Evolutionary conservation across 2,888 invertebrate genomes (phyloP), one percentile per base, ranked within the genome.

Genomic region (Chaetogeoica ovagalla): DNA sequence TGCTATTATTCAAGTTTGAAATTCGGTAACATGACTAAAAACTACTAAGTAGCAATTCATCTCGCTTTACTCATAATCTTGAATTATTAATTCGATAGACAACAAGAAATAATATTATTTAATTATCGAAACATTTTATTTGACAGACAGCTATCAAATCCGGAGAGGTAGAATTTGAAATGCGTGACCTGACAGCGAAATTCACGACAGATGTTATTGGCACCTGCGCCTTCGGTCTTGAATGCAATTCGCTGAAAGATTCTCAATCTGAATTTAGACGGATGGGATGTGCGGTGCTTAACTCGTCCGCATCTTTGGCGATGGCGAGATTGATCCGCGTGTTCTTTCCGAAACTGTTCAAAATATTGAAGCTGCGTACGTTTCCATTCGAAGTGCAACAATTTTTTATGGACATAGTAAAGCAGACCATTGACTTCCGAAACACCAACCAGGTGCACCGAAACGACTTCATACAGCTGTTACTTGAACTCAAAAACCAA

Each of bases 141-240:
- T 70, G 60, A 43, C 52, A 76, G 69, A 37, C 23, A 70, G 70
- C 82, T 48, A 81, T 81, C 63, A 69, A 81, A 9, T 59, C 52
- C 19, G 71, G 52, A 17, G 81, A 82, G 65, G 82, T 82, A n/a
- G 82, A 83, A 15, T 79, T 87, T n/a, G 87, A 88, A 82, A 85
- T 87, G 66, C 86, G 87, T 72, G 87, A 87, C 77, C 76, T 86
- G 81, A 87, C 86, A 77, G 85, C 87, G 4, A 87, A 87, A 81
- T 88, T 87, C 83, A 87, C 87, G n/a, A 87, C 88, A 82, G 88
- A 88, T 84, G 87, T 88, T 2, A 88, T 88, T 68, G 88, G 88
- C 21, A 86, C 86, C 60, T 87, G 88, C 82, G 88, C 87, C 48
- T 88, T 88, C 83, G 88, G 88, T 63, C 86, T 88, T 83, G 86